These are phyloP conservation scores for Campylomormyrus tamandua DNA, from an alignment of 2,113 vertebrate species.

Conservation along the genomic window DNA sequence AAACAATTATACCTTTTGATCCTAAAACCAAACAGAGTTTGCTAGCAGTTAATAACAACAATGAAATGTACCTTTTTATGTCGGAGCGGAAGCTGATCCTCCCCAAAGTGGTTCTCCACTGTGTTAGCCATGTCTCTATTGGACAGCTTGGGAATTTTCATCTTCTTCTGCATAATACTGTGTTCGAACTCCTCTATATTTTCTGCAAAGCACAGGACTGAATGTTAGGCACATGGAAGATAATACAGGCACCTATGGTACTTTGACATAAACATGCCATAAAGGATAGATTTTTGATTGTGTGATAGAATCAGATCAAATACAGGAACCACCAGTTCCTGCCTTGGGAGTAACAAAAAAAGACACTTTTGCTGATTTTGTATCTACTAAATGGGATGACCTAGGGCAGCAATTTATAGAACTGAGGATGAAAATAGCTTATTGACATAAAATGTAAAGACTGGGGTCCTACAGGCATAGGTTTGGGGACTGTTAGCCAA, in stretches of 20 bases:
- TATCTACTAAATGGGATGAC: background rate
- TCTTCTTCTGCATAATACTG: conserved; percentile 99
- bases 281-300: background rate
- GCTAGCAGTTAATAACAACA: background rate
- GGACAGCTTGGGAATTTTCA: conserved; percentile 98
- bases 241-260: background rate
- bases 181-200: conserved; percentile 85
- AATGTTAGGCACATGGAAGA: background rate
- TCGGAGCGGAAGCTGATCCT: conserved; percentile 86
- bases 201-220: conserved; percentile 45
- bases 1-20: background rate
- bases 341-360: background rate
- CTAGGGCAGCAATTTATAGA: background rate
- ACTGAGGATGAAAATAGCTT: background rate
- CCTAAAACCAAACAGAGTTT: background rate
- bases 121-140: conserved; percentile 82
- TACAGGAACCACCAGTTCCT: background rate
- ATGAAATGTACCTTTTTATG: conserved; percentile 84
- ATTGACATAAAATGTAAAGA: background rate
- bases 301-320: background rate
- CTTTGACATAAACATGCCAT: background rate
- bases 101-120: conserved; percentile 85
- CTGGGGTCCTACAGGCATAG: background rate
- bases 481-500: background rate
- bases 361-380: background rate